Conservation (phyloP, 2,888 invertebrate genomes). For the Erebia ligea region DNA sequence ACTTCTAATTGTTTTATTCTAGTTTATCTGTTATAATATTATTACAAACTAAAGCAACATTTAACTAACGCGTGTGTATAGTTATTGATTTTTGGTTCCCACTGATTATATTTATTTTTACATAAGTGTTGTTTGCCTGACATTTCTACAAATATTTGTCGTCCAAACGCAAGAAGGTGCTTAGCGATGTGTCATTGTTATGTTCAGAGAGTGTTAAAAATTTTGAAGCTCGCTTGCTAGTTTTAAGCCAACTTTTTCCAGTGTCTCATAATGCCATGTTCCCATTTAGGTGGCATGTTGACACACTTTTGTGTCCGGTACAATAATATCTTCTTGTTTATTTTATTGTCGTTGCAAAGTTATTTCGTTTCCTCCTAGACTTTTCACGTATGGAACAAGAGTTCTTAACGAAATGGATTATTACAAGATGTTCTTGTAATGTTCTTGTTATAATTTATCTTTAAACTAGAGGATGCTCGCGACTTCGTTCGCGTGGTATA, state of each 20-base stretch:
- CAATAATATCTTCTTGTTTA: constrained; percentile 26
- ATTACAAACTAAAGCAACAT: not conserved
- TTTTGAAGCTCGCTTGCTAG: constrained; percentile 35
- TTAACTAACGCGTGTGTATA: constrained; percentile 8
- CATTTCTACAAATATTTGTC: constrained; percentile 69
- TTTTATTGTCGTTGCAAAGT: constrained; percentile 17
- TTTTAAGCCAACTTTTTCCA: constrained; percentile 36
- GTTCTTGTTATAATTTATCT: too few species aligned
- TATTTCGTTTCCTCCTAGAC: not conserved
- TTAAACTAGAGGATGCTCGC: too few species aligned
- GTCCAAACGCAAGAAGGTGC: constrained; percentile 67
- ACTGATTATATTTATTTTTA: constrained; percentile 69
- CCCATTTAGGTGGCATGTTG: constrained; percentile 36
- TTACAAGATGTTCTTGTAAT: not conserved
- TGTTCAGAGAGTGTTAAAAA: constrained; percentile 53
- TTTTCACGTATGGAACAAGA: not conserved
- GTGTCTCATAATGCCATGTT: constrained; percentile 35
- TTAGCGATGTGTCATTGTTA: constrained; percentile 68
- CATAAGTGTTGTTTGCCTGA: constrained; percentile 52
- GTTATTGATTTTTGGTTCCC: constrained; percentile 47
- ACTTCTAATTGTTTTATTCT: not conserved
- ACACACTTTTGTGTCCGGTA: constrained; percentile 32
- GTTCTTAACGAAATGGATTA: not conserved
- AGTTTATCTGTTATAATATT: not conserved
- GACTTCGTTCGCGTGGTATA: too few species aligned